Evolutionary conservation across 2,888 invertebrate species (phyloP), one percentile per base, ranked within the genome.

Genomic region (Buathra laborator): DNA sequence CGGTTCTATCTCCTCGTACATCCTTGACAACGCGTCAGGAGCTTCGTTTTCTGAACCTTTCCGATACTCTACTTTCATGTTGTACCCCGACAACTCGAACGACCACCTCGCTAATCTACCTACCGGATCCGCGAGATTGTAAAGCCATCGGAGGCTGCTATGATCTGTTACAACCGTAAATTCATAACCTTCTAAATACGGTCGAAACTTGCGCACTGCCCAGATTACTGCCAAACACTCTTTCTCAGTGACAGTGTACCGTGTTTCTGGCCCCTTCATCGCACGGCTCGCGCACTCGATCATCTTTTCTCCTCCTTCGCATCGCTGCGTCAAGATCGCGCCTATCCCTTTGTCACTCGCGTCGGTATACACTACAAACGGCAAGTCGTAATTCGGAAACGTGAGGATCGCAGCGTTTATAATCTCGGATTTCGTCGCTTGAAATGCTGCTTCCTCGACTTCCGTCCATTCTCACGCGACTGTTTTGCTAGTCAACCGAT

Each of bases 81-180:
- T 56, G 46, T 62, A 83, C 2, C 80, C 81, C n/a, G 66, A 71
- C 0, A 85, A 44, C n/a, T 81, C 81, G 29, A 86, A 1, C 64
- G 67, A 0, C 86, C 83, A 83, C 3, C 78, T 16, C 10, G 51
- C 51, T 2, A 51, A n/a, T 14, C 51, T 14, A 3, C 51, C 51
- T 51, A 51, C 5, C 12, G 51, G 51, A n/a, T 51, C 51, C 51
- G 16, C 4, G 2, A 51, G 5, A n/a, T 51, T 51, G 5, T 51
- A 51, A 0, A 51, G n/a, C 51, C 51, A 51, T 0, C 51, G 14
- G 51, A 51, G 51, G 16, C 51, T n/a, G n/a, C 51, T 51, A 5
- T 51, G 51, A n/a, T 51, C 51, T 14, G 46, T 48, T 10, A 48
- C 46, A 2, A 48, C n/a, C 12, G 46, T 48, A 12, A 48, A 48